Base-by-base conservation (phyloP, 1,140 invertebrate species). In the Brachionus rotundiformis region DNA sequence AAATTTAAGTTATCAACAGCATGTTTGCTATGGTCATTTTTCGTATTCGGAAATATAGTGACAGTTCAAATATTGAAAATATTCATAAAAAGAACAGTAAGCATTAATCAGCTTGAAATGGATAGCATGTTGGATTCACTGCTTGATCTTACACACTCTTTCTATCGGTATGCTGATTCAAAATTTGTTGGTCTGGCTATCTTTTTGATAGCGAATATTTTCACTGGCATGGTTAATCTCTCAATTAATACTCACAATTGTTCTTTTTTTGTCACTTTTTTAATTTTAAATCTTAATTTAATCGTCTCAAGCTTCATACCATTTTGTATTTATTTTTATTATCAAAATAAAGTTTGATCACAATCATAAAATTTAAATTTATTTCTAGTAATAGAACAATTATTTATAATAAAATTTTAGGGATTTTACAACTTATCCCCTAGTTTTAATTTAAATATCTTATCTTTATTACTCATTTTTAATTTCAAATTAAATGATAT, bases 221-320 rank as follows among this genome's bases (percentile, higher is more conserved):
- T 92, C 8, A 95, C 94, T 25, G 94, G 94, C 44, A 77, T 91
- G 27, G 88, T 95, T 11, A 95, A 95, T 88, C 87, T 73, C 13
- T 44, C 39, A 2, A 27, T 44, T 0, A n/a, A 44, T 23, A 73
- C 68, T 25, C 36, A 33, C 44, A 29, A 68, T 33, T 68, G 63
- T 10, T 33, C 63, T 16, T 36, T 68, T 68, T n/a, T 19, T 8
- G 11, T 33, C 2, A 68, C 63, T 16, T 36, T 68, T 68, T 68
- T 33, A 8, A 39, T 68, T 36, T 16, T 68, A 68, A 36, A 19
- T 31, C 19, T 33, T 2, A 68, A 68, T 68, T 36, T 68, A 3
- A 36, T 36, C 7, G 63, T 68, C 11, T 68, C 63, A 33, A 68
- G 16, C 19, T 36, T 68, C 3, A 68, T 68, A 68, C 63, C 63